Conservation (phyloP, 2,888 invertebrate species). For the Zeuzera pyrina region DNA sequence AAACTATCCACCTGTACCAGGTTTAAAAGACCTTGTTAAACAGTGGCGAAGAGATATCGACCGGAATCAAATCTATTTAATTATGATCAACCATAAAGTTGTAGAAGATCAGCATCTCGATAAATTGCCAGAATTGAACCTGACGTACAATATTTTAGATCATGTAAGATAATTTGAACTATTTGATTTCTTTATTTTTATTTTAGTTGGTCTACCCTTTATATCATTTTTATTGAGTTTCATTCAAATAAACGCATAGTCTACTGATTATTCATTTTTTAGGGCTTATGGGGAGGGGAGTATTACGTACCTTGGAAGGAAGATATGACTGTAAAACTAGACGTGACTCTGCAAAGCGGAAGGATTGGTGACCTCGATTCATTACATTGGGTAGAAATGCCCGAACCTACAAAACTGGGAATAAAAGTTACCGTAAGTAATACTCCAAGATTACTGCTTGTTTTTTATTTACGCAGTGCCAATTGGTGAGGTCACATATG, state of each 20-base stretch:
- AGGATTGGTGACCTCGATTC: constrained; percentile 26
- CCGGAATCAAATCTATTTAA: constrained; percentile 25
- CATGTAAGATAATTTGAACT: constrained; percentile 24
- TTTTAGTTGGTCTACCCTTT: no score
- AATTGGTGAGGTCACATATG: no score
- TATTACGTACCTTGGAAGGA: constrained; percentile 22
- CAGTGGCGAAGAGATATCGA: constrained; percentile 25
- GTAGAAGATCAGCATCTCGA: constrained; percentile 21
- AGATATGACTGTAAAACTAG: constrained; percentile 6
- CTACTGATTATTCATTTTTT: constrained; percentile 8
- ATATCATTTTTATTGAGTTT: no score
- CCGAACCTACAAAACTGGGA: constrained; percentile 15
- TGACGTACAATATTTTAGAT: constrained; percentile 27
- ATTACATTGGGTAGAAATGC: constrained; percentile 29
- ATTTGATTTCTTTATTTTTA: not conserved
- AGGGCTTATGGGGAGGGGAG: constrained; percentile 28
- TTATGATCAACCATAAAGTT: constrained; percentile 28
- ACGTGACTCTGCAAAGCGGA: constrained; percentile 18
- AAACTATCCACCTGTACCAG: constrained; percentile 24
- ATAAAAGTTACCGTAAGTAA: constrained; percentile 29
- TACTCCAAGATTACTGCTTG: no score
- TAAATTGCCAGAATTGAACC: constrained; percentile 28
- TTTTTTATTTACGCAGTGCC: no score
- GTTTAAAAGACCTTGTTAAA: constrained; percentile 24
- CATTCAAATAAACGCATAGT: no score